Base-by-base conservation (phyloP, 2,888 invertebrate genomes). In the Plusia festucae region DNA sequence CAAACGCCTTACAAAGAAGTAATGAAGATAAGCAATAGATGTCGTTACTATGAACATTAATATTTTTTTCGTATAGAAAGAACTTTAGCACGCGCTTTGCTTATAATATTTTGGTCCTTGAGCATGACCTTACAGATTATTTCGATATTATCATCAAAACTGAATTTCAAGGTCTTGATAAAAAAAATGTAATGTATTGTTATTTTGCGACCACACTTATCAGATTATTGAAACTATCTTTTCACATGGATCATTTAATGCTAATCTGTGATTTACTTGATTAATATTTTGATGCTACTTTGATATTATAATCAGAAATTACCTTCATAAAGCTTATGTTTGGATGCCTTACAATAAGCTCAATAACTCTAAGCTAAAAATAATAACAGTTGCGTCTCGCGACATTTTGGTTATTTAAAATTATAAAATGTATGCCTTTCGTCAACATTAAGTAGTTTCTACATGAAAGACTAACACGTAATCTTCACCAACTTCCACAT, bases 21-120 rank as follows among this genome's bases (percentile, higher is more conserved):
- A n/a, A 16, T 15, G 11, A 5, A 0, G 53, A 53, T 8, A 8
- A 16, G 22, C 65, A 58, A 60, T 67, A 87, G 87, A 83, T 85
- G 84, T 64, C 86, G 68, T 57, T 80, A 84, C 68, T 15, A 53
- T 74, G 58, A 13, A 40, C 46, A 16, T 40, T 15, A 15, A 15
- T 16, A 49, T 9, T 7, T 4, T 3, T 30, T 20, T 18, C n/a
- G n/a, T 46, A 18, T 8, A 20, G 40, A 24, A 24, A 46, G 13
- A 1, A 6, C 3, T 24, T 56, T 40, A 53, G 24, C 65, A 65
- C 51, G 56, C 52, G 53, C 15, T n/a, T 24, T 34, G 15, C 32
- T 57, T 62, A n/a, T n/a, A 24, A 18, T 44, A 49, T n/a, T n/a
- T n/a, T 56, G 44, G 22, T 46, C 55, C 59, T 53, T 56, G 34